Percentiles rank a stretch among this genome's conserved stretches.
Conservation (phyloP, 1,140 invertebrate genomes). For the Drosophila jambulina region DNA sequence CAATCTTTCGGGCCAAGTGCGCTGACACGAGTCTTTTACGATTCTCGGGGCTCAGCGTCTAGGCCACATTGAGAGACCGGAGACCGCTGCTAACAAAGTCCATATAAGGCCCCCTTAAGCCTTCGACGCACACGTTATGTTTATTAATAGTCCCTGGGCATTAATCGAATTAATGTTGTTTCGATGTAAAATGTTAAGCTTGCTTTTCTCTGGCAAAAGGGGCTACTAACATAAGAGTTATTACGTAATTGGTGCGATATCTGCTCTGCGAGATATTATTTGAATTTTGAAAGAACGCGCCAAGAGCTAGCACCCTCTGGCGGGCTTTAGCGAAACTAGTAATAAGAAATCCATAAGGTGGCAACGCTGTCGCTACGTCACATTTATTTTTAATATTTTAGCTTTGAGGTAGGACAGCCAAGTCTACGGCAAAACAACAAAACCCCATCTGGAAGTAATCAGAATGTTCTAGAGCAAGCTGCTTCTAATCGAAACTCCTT, state of each 20-base stretch:
- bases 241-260: background rate
- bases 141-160: slow-evolving; percentile 49
- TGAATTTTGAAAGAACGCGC: slow-evolving; percentile 3
- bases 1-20: slow-evolving; percentile 48
- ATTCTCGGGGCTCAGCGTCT: slow-evolving; percentile 63
- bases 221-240: slow-evolving; percentile 10
- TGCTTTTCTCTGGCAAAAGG: slow-evolving; percentile 16
- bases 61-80: slow-evolving; percentile 47
- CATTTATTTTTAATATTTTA: background rate
- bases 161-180: slow-evolving; percentile 60
- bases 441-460: no score
- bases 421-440: no score
- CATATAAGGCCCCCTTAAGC: slow-evolving; percentile 62
- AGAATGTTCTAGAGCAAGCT: no score
- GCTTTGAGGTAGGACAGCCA: background rate
- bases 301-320: slow-evolving; percentile 7
- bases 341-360: accelerated
- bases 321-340: background rate
- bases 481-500: no score
- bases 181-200: slow-evolving; percentile 55
- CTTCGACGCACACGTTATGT: slow-evolving; percentile 55
- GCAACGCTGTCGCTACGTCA: background rate
- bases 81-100: slow-evolving; percentile 54
- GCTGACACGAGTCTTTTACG: slow-evolving; percentile 78
- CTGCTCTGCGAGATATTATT: background rate